These are phyloP conservation scores for Latheticus oryzae DNA, from an alignment of 2,888 invertebrate species.

Conservation along the genomic window DNA sequence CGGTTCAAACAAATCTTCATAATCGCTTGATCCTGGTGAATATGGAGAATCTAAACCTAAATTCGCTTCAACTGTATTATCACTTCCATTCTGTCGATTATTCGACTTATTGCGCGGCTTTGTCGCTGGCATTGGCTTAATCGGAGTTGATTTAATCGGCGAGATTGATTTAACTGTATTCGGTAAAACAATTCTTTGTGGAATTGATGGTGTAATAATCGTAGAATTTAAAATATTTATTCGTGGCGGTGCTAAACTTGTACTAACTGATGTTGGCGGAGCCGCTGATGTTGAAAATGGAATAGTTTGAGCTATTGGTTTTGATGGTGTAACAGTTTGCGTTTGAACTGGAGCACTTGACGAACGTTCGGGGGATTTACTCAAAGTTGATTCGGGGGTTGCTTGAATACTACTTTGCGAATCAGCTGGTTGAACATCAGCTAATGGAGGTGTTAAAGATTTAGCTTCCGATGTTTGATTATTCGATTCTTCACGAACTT, in stretches of 20 bases:
- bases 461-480: constrained; percentile 52
- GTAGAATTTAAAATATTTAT: constrained; percentile 62
- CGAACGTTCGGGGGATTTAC: constrained; percentile 54
- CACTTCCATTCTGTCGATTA: constrained; percentile 56
- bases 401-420: constrained; percentile 61
- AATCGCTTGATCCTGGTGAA: constrained; percentile 89
- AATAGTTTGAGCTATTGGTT: constrained; percentile 60
- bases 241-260: constrained; percentile 57
- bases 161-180: constrained; percentile 66
- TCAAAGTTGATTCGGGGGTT: constrained; percentile 55
- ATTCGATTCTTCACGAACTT: constrained; percentile 52
- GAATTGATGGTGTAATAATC: constrained; percentile 58
- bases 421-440: constrained; percentile 64
- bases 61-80: constrained; percentile 68
- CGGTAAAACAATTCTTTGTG: constrained; percentile 68
- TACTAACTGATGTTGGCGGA: constrained; percentile 57
- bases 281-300: constrained; percentile 59
- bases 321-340: constrained; percentile 52
- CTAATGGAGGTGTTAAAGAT: constrained; percentile 61
- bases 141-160: constrained; percentile 71
- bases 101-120: constrained; percentile 53
- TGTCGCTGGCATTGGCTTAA: constrained; percentile 67
- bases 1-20: constrained; percentile 88
- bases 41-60: constrained; percentile 87
- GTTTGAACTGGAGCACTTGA: constrained; percentile 48